Conservation (phyloP, 1,140 invertebrate species). For the Ceratosolen fusciceps region DNA sequence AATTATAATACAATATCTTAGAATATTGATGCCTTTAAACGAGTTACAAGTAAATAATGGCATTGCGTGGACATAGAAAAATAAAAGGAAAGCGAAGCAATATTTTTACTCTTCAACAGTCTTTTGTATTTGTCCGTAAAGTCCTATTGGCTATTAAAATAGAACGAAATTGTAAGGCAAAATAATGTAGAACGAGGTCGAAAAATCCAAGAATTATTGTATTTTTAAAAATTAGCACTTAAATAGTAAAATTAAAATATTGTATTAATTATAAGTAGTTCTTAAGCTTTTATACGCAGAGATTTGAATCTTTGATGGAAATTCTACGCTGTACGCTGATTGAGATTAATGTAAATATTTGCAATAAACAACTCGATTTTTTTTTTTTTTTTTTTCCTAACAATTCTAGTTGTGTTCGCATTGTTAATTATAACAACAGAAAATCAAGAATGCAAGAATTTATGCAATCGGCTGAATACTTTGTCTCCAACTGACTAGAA, state of each 20-base stretch:
- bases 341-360: constrained; percentile 48
- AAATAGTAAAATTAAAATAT: too few species aligned
- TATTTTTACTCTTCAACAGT: constrained; percentile 20
- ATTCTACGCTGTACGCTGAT: constrained; percentile 22
- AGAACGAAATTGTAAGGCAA: too few species aligned
- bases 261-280: constrained; percentile 13
- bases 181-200: not conserved
- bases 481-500: not conserved
- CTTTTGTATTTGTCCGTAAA: not conserved
- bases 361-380: constrained; percentile 45
- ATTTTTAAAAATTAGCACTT: constrained; percentile 30
- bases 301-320: constrained; percentile 32
- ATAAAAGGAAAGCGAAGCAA: not conserved
- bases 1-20: constrained; percentile 11
- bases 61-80: not conserved
- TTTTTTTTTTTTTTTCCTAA: constrained; percentile 36
- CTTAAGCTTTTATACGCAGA: constrained; percentile 35
- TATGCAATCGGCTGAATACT: constrained; percentile 17
- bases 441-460: not conserved
- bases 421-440: constrained; percentile 33
- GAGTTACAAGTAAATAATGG: constrained; percentile 14
- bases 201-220: constrained; percentile 4
- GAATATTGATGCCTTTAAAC: constrained; percentile 4
- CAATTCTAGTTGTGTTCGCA: constrained; percentile 37
- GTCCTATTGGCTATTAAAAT: too few species aligned